Conservation (phyloP, 1,140 invertebrate species). For the Spodoptera frugiperda region DNA sequence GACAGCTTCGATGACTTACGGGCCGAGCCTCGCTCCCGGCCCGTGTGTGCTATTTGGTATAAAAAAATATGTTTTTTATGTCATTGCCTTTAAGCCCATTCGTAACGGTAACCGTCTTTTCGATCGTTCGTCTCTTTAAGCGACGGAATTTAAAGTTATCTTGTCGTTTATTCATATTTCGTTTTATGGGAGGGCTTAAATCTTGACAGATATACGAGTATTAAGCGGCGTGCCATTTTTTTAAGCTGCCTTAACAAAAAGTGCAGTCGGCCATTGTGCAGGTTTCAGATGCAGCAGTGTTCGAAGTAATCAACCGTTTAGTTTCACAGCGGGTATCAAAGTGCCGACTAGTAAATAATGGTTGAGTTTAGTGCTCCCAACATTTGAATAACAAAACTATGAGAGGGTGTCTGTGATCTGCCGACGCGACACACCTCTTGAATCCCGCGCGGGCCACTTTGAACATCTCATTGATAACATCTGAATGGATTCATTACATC, state of each 20-base stretch:
- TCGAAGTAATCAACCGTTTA: slow-evolving; percentile 40
- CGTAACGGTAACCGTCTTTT: slow-evolving; percentile 82
- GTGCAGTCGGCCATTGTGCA: slow-evolving; percentile 37
- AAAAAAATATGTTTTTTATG: slow-evolving; percentile 75
- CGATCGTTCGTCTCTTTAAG: slow-evolving; percentile 69
- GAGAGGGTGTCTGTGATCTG: slow-evolving; percentile 55
- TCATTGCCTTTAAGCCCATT: slow-evolving; percentile 79
- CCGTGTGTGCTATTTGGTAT: slow-evolving; percentile 79
- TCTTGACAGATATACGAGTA: slow-evolving; percentile 68
- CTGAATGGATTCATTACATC: slow-evolving; percentile 44
- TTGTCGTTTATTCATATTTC: slow-evolving; percentile 70
- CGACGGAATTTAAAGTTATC: slow-evolving; percentile 76
- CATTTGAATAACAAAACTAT: slow-evolving; percentile 58
- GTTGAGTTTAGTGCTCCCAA: slow-evolving; percentile 42
- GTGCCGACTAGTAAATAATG: slow-evolving; percentile 44
- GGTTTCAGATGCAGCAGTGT: slow-evolving; percentile 31
- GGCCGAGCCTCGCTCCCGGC: slow-evolving; percentile 64
- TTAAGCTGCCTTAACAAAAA: slow-evolving; percentile 36
- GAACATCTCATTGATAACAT: slow-evolving; percentile 43
- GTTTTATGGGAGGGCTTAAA: slow-evolving; percentile 69
- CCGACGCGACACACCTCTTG: slow-evolving; percentile 46
- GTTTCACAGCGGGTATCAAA: slow-evolving; percentile 41
- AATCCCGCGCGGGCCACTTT: slow-evolving; percentile 37
- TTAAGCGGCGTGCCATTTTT: slow-evolving; percentile 49
- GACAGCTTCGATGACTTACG: slow-evolving; percentile 85